Conservation (phyloP, 2,797 vertebrate species). For the Poeciliopsis turneri region DNA sequence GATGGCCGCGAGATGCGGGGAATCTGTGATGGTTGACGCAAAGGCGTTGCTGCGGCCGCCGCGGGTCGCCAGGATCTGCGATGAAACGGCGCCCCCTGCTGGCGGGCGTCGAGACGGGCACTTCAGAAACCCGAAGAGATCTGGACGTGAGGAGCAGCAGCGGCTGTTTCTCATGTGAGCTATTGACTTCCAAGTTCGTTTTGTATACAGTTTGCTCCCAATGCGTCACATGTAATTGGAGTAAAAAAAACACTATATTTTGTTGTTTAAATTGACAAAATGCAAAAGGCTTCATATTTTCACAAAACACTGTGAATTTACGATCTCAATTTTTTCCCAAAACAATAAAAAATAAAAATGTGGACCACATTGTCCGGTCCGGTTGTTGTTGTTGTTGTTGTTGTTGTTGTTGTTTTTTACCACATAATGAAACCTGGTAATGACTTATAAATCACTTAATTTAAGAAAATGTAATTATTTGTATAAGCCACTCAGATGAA, state of each 20-base stretch:
- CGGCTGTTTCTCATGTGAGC: too few species aligned
- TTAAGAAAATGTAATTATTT: neutral
- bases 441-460: neutral
- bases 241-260: neutral
- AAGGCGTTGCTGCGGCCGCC: conserved; percentile 71
- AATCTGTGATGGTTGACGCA: conserved; percentile 56
- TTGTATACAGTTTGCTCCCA: neutral
- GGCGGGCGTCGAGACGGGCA: neutral
- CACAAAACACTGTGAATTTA: neutral
- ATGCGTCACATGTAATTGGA: neutral
- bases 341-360: neutral
- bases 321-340: neutral
- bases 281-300: neutral
- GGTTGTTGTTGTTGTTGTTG: neutral
- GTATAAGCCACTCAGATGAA: neutral
- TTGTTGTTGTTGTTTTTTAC: neutral
- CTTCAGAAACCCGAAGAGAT: neutral
- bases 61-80: conserved; percentile 49
- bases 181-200: too few species aligned
- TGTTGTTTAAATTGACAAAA: neutral
- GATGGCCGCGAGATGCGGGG: conserved; percentile 71
- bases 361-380: neutral
- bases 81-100: conserved; percentile 64
- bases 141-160: too few species aligned
- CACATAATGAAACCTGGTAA: neutral